phyloP scores from a whole-genome alignment of 2,113 vertebrate species.

The Lamprotornis superbus region DNA sequence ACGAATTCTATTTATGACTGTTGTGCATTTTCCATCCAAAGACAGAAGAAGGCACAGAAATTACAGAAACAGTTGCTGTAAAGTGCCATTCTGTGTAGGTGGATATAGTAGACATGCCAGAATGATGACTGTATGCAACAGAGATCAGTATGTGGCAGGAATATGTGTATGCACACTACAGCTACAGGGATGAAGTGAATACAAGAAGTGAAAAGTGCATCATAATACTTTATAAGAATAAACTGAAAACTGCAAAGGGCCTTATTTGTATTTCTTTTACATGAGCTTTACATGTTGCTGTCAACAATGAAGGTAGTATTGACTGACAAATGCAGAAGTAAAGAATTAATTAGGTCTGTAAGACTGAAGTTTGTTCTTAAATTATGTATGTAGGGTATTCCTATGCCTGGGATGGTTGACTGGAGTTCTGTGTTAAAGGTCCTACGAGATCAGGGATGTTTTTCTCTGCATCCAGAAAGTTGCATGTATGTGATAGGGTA shows the following conservation, averaged over 20 bases:
- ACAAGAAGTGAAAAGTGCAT: neutral
- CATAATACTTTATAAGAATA: neutral
- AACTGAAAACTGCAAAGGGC: neutral
- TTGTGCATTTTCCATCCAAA: slow-evolving; percentile 25
- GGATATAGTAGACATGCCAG: neutral
- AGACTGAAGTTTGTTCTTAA: neutral
- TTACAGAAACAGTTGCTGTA: neutral
- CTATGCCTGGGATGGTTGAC: neutral
- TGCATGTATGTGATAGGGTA: neutral
- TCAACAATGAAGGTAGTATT: neutral
- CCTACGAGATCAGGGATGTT: neutral
- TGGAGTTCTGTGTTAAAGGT: neutral
- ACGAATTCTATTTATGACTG: slow-evolving; percentile 44
- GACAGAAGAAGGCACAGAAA: slow-evolving; percentile 38
- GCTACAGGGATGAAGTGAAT: neutral
- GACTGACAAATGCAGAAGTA: neutral
- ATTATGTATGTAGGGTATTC: neutral
- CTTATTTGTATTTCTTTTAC: neutral
- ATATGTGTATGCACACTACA: neutral
- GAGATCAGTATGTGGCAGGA: neutral
- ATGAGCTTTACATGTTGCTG: neutral
- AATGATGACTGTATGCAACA: slow-evolving; percentile 25
- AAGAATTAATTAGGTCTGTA: neutral
- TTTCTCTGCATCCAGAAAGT: neutral
- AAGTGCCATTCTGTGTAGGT: neutral